phyloP scores from a whole-genome alignment of 2,797 vertebrate genomes.

The Chelidonichthys spinosus region DNA sequence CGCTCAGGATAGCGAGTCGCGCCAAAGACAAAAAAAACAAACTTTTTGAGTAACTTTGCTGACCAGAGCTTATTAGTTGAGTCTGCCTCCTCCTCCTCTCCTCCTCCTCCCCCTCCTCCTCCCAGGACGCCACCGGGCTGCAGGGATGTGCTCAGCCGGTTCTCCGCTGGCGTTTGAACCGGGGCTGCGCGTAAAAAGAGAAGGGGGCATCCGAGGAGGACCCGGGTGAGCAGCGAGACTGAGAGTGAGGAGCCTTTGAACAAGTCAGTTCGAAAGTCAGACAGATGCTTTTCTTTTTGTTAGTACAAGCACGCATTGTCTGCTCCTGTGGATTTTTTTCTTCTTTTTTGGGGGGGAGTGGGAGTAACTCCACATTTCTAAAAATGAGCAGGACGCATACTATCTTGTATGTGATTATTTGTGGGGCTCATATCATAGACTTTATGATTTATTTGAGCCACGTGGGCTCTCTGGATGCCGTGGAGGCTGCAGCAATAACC shows the following conservation, averaged over 20 bases:
- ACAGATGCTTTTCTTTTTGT: slow-evolving; percentile 21
- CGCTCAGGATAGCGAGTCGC: slow-evolving; percentile 76
- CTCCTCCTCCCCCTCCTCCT: slow-evolving; percentile 19
- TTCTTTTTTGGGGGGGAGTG: not conserved
- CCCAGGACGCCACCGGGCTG: slow-evolving; percentile 39
- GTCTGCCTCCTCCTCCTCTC: not conserved
- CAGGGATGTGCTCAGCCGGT: slow-evolving; percentile 18
- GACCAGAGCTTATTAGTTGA: slow-evolving; percentile 64
- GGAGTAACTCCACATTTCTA: slow-evolving; percentile 8
- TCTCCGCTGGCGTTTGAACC: slow-evolving; percentile 37
- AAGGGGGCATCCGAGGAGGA: slow-evolving; percentile 44
- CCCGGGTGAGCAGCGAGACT: slow-evolving; percentile 40
- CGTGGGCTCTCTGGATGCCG: not conserved
- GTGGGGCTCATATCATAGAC: not conserved
- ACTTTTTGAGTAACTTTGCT: slow-evolving; percentile 77
- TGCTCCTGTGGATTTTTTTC: slow-evolving; percentile 3
- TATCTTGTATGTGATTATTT: slow-evolving; percentile 38
- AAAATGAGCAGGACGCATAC: slow-evolving; percentile 11
- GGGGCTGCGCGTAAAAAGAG: slow-evolving; percentile 47
- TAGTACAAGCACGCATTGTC: slow-evolving; percentile 6
- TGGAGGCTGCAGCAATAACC: slow-evolving; percentile 1
- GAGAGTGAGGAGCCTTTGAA: slow-evolving; percentile 59
- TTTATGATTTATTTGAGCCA: slow-evolving; percentile 8
- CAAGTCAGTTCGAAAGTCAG: slow-evolving; percentile 39
- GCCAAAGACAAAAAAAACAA: slow-evolving; percentile 80